These are phyloP conservation scores for Gymnosoma rotundatum DNA, from an alignment of 2,888 invertebrate genomes.

Conservation along the genomic window DNA sequence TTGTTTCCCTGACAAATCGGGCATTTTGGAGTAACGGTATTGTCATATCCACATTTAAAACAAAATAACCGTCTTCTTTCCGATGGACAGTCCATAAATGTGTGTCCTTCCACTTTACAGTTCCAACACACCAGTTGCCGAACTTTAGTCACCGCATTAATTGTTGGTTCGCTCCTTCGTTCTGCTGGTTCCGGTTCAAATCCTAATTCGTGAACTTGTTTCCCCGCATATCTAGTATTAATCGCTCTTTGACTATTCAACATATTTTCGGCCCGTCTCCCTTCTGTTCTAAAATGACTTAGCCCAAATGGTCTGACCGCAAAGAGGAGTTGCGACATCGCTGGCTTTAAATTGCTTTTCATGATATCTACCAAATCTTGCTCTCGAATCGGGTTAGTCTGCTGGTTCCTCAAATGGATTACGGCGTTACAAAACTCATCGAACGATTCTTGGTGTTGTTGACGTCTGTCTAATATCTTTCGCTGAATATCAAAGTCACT, in stretches of 20 bases:
- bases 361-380: conserved; percentile 20
- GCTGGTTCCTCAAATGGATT: conserved; percentile 2
- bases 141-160: background rate
- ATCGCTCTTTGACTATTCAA: background rate
- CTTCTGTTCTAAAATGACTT: conserved; percentile 15
- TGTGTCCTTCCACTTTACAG: background rate
- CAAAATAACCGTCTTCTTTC: conserved; percentile 6
- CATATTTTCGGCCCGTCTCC: conserved; percentile 14
- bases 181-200: background rate
- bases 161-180: no score
- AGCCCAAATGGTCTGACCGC: conserved; percentile 2
- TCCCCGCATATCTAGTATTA: background rate
- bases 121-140: conserved; percentile 18
- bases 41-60: background rate
- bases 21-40: conserved; percentile 21
- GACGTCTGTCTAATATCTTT: conserved; percentile 15
- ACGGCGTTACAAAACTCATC: conserved; percentile 8
- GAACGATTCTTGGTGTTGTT: background rate
- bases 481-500: conserved; percentile 1
- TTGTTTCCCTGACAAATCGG: conserved; percentile 21
- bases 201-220: background rate
- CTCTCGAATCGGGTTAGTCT: background rate
- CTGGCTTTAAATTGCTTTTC: conserved; percentile 11
- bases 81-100: conserved; percentile 9
- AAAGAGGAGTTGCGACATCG: background rate